phyloP scores from a whole-genome alignment of 2,113 vertebrate species.

The Carollia perspicillata region DNA sequence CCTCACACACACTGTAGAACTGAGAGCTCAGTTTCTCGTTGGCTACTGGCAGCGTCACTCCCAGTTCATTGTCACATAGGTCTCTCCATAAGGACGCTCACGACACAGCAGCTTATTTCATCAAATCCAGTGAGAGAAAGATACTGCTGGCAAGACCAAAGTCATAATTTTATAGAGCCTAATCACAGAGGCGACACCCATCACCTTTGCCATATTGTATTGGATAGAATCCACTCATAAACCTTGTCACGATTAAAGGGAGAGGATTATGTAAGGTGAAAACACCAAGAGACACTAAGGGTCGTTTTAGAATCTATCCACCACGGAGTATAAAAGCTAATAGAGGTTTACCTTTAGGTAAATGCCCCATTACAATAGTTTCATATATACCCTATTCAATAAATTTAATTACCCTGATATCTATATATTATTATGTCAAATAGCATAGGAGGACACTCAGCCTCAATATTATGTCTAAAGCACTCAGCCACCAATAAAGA shows the following conservation, averaged over 20 bases:
- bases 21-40: background rate
- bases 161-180: background rate
- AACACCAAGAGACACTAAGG: background rate
- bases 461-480: background rate
- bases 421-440: background rate
- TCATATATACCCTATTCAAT: background rate
- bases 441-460: background rate
- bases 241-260: background rate
- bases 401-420: background rate
- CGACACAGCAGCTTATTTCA: background rate
- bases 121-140: background rate
- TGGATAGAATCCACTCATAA: background rate
- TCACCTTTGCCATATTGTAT: background rate
- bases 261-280: background rate
- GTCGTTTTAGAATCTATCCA: background rate
- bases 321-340: background rate
- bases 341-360: background rate
- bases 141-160: background rate
- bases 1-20: background rate
- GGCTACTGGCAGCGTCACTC: no score
- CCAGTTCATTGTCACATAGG: background rate
- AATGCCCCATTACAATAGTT: background rate
- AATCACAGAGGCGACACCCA: background rate
- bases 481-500: background rate
- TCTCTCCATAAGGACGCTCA: background rate